Conservation (phyloP, 2,797 vertebrate species). For the Novumbra hubbsi region DNA sequence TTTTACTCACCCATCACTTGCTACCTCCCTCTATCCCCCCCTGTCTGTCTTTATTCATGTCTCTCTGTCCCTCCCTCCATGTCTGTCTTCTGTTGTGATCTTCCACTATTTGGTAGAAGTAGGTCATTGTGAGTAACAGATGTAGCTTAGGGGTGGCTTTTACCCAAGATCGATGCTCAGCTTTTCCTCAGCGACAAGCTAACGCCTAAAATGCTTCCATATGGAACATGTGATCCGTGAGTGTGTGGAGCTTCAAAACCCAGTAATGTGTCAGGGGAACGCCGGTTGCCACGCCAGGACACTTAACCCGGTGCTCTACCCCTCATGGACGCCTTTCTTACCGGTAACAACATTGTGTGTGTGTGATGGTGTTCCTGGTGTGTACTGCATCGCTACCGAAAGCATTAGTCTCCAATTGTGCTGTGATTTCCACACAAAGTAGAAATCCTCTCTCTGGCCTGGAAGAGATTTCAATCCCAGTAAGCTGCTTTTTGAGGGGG, state of each 20-base stretch:
- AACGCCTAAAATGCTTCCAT: conserved; percentile 46
- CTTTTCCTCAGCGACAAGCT: conserved; percentile 40
- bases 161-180: conserved; percentile 60
- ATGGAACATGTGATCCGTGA: conserved; percentile 34
- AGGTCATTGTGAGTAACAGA: conserved; percentile 64
- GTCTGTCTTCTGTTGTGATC: conserved; percentile 55
- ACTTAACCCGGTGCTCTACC: conserved; percentile 23
- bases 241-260: conserved; percentile 14
- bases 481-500: conserved; percentile 32
- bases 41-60: conserved; percentile 5
- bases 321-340: neutral
- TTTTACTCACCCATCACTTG: too few species aligned
- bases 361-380: neutral
- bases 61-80: conserved; percentile 8
- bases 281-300: conserved; percentile 26
- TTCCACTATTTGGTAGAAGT: conserved; percentile 51
- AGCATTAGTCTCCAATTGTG: conserved; percentile 22
- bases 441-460: conserved; percentile 11
- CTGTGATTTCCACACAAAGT: conserved; percentile 27
- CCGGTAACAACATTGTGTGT: conserved; percentile 8
- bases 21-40: conserved; percentile 8
- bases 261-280: conserved; percentile 1
- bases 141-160: conserved; percentile 60
- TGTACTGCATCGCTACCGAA: neutral
- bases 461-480: conserved; percentile 22